These are phyloP conservation scores for Papilio elwesi DNA, from an alignment of 2,888 invertebrate genomes.

Conservation along the genomic window DNA sequence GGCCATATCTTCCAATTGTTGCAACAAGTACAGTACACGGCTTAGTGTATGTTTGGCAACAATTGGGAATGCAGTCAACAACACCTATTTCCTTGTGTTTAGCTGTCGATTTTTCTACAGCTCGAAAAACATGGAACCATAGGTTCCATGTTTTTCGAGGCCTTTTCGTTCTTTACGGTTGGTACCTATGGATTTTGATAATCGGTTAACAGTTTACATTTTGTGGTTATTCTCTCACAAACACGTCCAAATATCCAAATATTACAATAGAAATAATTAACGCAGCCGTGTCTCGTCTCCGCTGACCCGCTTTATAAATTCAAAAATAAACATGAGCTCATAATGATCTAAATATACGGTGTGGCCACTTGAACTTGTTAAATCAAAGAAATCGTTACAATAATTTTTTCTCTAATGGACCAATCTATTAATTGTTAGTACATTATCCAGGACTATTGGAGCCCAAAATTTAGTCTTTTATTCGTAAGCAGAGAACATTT, in stretches of 20 bases:
- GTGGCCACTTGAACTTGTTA: conserved; percentile 1
- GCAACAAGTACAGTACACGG: no score
- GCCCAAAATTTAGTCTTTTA: not conserved
- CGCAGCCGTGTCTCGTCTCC: not conserved
- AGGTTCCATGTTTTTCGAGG: not conserved
- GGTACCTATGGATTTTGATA: not conserved
- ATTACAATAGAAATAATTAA: conserved; percentile 14
- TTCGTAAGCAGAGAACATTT: no score
- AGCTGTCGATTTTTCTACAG: no score
- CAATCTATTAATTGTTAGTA: not conserved
- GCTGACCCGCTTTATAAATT: conserved; percentile 28
- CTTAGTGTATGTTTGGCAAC: no score
- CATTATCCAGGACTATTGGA: not conserved
- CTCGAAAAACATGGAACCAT: no score
- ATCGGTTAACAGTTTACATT: no score
- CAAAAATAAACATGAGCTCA: conserved; percentile 32
- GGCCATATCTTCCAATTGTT: not conserved
- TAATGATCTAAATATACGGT: conserved; percentile 25
- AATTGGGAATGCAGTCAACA: no score
- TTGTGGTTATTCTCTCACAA: no score
- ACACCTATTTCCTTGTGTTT: no score
- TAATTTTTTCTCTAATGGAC: not conserved
- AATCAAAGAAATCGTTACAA: not conserved
- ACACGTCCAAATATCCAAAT: not conserved
- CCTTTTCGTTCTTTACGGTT: not conserved